Base-by-base conservation (phyloP, 1,140 invertebrate genomes). In the Dysdera silvatica region DNA sequence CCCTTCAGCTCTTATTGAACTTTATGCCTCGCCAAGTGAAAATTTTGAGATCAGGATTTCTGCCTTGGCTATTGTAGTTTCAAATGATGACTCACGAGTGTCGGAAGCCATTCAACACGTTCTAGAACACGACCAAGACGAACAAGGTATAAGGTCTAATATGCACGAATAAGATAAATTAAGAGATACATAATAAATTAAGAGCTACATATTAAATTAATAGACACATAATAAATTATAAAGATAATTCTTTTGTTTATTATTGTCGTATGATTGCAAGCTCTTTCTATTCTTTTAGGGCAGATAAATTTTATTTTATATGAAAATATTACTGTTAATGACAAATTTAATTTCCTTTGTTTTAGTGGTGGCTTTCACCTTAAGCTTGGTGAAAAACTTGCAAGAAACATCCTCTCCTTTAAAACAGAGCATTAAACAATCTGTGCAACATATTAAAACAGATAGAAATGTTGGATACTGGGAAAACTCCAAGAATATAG, bases 401-500 rank as follows among this genome's bases (percentile, higher is more conserved):
- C 55, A 49, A 3, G 40, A 37, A 14, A 40, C 61, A 1, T 49
- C 61, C 10, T 49, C 43, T 6, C 53, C 52, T 4, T 4, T n/a
- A 2, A 63, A 56, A n/a, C 32, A 56, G 33, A 49, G 14, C n/a
- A n/a, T n/a, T n/a, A n/a, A n/a, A n/a, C n/a, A n/a, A n/a, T 29
- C n/a, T 49, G 1, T 28, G 32, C 3, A 14, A 49, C 16, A 12
- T 45, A 24, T n/a, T 63, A 7, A 12, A 40, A n/a, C 6, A 49
- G 14, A 18, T 63, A 3, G n/a, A 63, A 23, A 29, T 54, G 43
- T 51, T 16, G 31, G 28, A n/a, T 63, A 37, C 26, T 63, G 41
- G 52, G 32, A 55, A 40, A 56, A 37, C 20, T 64, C 61, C 7
- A 64, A 58, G 29, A 57, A 64, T 31, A 52, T 64, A 52, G 61